Evolutionary conservation across 2,113 vertebrate species (phyloP).

Genomic region (Numenius arquata): DNA sequence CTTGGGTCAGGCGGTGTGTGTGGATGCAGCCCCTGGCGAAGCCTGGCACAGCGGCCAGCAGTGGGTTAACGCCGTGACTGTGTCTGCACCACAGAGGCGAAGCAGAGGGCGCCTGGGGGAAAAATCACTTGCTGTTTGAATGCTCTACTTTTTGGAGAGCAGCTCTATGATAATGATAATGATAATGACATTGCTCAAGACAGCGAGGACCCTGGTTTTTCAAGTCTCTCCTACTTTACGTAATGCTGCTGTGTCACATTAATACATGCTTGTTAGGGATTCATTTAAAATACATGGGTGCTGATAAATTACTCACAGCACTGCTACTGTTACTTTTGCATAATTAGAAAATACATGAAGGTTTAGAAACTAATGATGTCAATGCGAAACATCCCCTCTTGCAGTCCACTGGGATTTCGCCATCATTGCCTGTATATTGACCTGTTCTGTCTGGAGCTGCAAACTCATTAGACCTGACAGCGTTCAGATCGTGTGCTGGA

Average conservation of each 20-base stretch:
- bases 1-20: not conserved
- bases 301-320: not conserved
- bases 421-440: not conserved
- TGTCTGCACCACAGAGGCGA: not conserved
- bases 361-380: constrained; percentile 27
- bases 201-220: not conserved
- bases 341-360: constrained; percentile 13
- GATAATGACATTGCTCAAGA: constrained; percentile 57
- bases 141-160: constrained; percentile 52
- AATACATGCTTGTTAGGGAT: constrained; percentile 15
- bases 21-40: rapidly evolving
- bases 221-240: constrained; percentile 26
- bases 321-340: not conserved
- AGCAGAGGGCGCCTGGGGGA: not conserved
- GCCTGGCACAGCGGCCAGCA: not conserved
- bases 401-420: constrained; percentile 9
- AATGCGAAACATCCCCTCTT: not conserved
- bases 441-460: constrained; percentile 30
- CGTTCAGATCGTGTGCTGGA: constrained; percentile 1
- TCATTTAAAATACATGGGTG: constrained; percentile 40
- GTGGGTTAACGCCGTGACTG: not conserved
- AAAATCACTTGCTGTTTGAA: constrained; percentile 31
- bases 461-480: constrained; percentile 45
- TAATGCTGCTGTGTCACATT: constrained; percentile 23
- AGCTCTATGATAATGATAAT: constrained; percentile 4